Evolutionary conservation across 2,888 invertebrate species (phyloP).

Genomic region (Neoascia interrupta): DNA sequence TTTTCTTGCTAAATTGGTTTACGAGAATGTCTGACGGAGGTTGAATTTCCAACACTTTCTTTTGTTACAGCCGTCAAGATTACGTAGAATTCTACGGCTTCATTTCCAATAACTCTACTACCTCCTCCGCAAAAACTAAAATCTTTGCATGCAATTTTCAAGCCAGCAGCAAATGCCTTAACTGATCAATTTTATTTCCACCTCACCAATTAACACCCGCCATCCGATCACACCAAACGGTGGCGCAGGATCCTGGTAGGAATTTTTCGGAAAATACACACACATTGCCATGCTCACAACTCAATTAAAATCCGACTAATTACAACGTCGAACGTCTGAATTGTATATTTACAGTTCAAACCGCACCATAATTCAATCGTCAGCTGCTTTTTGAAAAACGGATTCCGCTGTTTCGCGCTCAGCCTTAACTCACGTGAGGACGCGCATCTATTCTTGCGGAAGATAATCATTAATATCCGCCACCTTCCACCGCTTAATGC

Average conservation of each 20-base stretch:
- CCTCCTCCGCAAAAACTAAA: no score
- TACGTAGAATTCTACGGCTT: no score
- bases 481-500: slow-evolving; percentile 40
- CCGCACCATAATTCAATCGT: slow-evolving; percentile 64
- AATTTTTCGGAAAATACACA: background rate
- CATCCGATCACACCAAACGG: slow-evolving; percentile 4
- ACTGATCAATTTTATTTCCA: no score
- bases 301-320: slow-evolving; percentile 60
- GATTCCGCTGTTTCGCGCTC: slow-evolving; percentile 10
- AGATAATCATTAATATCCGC: slow-evolving; percentile 62
- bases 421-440: slow-evolving; percentile 10
- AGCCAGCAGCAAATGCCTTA: no score
- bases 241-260: background rate
- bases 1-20: no score
- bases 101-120: no score
- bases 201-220: no score
- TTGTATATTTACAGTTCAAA: slow-evolving; percentile 63
- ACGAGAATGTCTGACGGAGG: no score
- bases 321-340: slow-evolving; percentile 54
- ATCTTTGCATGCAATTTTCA: no score
- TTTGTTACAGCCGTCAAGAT: no score
- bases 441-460: slow-evolving; percentile 55
- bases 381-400: slow-evolving; percentile 48
- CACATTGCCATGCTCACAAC: slow-evolving; percentile 23
- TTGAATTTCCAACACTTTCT: no score